These are phyloP conservation scores for Nyctalus aviator DNA, from an alignment of 2,797 vertebrate species.

Conservation along the genomic window DNA sequence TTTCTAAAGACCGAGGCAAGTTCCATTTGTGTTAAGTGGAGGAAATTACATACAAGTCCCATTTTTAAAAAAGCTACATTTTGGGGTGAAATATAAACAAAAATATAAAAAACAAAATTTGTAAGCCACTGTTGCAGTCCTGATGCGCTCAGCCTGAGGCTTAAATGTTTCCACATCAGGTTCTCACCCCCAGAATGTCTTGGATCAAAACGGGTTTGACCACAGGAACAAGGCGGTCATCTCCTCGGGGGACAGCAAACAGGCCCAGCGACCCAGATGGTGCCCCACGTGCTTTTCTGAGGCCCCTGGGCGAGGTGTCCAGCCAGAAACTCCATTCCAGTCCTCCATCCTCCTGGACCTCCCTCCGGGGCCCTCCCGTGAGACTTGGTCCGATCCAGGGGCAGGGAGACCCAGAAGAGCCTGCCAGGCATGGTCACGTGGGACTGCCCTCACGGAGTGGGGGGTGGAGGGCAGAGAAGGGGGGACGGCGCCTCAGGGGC, in stretches of 20 bases:
- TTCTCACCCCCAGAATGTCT: not conserved
- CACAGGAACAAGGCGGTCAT: rapidly evolving
- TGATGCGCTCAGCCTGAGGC: not conserved
- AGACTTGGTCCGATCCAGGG: rapidly evolving
- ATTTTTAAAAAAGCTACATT: not conserved
- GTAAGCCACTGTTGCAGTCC: not conserved
- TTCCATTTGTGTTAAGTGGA: not conserved
- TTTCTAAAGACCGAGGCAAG: rapidly evolving
- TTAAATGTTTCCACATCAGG: rapidly evolving
- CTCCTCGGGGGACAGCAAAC: not conserved
- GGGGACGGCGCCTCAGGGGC: not conserved
- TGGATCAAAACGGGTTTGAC: not conserved
- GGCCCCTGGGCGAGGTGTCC: not conserved
- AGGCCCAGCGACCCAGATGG: not conserved
- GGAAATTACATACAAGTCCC: too few relatives aligned
- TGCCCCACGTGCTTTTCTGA: not conserved
- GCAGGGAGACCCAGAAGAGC: not conserved
- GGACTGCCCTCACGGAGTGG: not conserved
- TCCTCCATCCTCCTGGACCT: rapidly evolving
- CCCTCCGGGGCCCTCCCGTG: rapidly evolving
- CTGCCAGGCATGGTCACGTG: not conserved
- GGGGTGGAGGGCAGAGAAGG: rapidly evolving
- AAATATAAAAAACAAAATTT: not conserved
- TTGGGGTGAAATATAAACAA: not conserved
- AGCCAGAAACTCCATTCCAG: rapidly evolving